phyloP scores from a whole-genome alignment of 1,140 invertebrate genomes.

The Neotoxoptera formosana region DNA sequence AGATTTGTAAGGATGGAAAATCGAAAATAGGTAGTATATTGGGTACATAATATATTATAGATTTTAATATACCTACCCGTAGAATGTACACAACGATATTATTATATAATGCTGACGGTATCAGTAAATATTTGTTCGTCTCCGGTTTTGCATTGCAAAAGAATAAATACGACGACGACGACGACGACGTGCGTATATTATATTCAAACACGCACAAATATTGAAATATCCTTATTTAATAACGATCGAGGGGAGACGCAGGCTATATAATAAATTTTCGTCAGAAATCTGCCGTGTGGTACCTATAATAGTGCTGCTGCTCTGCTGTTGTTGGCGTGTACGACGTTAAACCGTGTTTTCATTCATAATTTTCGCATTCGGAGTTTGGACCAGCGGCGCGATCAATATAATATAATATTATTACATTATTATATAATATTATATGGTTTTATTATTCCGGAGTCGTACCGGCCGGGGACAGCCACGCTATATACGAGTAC shows the following conservation, averaged over 20 bases:
- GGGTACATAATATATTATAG: neutral
- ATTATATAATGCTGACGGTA: neutral
- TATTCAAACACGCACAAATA: neutral
- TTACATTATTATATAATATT: neutral
- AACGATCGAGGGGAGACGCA: neutral
- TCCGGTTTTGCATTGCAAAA: neutral
- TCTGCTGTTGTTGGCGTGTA: neutral
- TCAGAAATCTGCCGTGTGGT: neutral
- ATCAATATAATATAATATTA: neutral
- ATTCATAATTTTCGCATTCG: neutral
- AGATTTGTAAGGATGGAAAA: neutral
- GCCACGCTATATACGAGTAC: too few relatives aligned
- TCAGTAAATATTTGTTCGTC: slow-evolving; percentile 4
- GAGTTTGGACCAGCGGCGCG: neutral
- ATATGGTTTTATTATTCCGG: neutral
- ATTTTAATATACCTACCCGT: neutral
- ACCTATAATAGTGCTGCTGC: too few relatives aligned
- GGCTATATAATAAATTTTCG: neutral
- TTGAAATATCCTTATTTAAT: slow-evolving; percentile 7
- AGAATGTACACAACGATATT: neutral
- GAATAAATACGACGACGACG: neutral
- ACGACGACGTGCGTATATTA: too few relatives aligned
- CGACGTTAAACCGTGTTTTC: neutral
- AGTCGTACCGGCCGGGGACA: neutral
- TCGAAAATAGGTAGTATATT: neutral